Conservation (phyloP, 2,113 vertebrate genomes). For the Spea multiplicata region DNA sequence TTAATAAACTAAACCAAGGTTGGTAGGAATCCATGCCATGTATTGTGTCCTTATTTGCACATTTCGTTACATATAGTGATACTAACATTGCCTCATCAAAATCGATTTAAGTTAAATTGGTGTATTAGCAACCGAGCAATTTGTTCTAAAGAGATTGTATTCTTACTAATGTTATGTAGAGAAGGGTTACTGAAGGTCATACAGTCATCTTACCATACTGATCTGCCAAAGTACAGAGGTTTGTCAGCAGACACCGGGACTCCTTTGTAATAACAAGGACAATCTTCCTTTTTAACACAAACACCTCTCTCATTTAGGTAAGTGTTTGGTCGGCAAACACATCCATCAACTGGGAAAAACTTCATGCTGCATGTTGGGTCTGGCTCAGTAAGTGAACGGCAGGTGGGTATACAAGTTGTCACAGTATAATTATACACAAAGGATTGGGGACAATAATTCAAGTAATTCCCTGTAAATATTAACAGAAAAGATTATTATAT, state of each 20-base stretch:
- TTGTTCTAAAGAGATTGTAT: no score
- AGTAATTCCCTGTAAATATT: slow-evolving; percentile 54
- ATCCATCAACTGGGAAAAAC: slow-evolving; percentile 57
- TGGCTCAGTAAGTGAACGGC: slow-evolving; percentile 55
- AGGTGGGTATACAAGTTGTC: slow-evolving; percentile 63
- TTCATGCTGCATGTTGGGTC: slow-evolving; percentile 54
- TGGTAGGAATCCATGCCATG: no score
- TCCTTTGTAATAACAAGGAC: slow-evolving; percentile 65
- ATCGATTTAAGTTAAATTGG: no score
- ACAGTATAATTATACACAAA: slow-evolving; percentile 65
- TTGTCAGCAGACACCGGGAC: slow-evolving; percentile 53
- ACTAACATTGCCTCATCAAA: no score
- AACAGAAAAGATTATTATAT: neutral
- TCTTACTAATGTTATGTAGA: no score
- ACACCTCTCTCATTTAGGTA: slow-evolving; percentile 57
- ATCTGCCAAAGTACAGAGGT: neutral
- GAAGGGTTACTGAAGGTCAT: no score
- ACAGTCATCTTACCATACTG: slow-evolving; percentile 35
- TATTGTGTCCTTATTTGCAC: no score
- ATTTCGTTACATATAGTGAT: no score
- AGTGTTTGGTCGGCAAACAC: slow-evolving; percentile 58
- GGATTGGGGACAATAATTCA: slow-evolving; percentile 61
- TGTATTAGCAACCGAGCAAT: no score
- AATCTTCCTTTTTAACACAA: slow-evolving; percentile 60
- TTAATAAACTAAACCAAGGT: no score